phyloP scores from a whole-genome alignment of 2,888 invertebrate species.

The Tortrix viridana region DNA sequence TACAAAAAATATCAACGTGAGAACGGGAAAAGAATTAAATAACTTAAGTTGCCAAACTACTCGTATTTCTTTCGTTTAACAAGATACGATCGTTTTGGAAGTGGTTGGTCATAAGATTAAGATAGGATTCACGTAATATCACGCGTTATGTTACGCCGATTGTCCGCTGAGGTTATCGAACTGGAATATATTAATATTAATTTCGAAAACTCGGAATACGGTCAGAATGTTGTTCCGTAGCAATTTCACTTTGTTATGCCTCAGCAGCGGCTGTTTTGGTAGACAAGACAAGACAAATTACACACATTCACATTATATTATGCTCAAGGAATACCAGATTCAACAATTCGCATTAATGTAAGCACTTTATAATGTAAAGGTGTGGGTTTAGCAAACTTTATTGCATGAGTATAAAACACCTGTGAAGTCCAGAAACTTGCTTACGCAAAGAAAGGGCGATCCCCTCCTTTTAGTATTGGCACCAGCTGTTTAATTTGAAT shows the following conservation, averaged over 20 bases:
- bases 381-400: too few species aligned
- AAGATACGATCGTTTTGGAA: constrained; percentile 6
- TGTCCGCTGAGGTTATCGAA: constrained; percentile 35
- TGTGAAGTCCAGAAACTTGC: too few species aligned
- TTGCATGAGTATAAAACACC: too few species aligned
- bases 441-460: too few species aligned
- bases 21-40: too few species aligned
- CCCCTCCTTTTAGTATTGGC: too few species aligned
- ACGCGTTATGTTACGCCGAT: constrained; percentile 31
- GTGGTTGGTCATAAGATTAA: constrained; percentile 17
- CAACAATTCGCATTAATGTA: too few species aligned
- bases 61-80: constrained; percentile 8
- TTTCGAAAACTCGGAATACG: constrained; percentile 31
- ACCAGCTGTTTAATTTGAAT: too few species aligned
- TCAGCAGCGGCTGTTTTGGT: not conserved
- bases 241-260: not conserved
- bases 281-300: not conserved
- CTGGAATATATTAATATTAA: constrained; percentile 37
- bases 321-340: too few species aligned
- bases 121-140: constrained; percentile 32
- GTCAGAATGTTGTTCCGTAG: not conserved
- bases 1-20: too few species aligned
- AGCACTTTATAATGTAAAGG: too few species aligned
- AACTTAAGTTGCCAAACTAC: not conserved
- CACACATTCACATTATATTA: too few species aligned